Evolutionary conservation across 2,888 invertebrate genomes (phyloP).

Genomic region (Tinea pellionella): DNA sequence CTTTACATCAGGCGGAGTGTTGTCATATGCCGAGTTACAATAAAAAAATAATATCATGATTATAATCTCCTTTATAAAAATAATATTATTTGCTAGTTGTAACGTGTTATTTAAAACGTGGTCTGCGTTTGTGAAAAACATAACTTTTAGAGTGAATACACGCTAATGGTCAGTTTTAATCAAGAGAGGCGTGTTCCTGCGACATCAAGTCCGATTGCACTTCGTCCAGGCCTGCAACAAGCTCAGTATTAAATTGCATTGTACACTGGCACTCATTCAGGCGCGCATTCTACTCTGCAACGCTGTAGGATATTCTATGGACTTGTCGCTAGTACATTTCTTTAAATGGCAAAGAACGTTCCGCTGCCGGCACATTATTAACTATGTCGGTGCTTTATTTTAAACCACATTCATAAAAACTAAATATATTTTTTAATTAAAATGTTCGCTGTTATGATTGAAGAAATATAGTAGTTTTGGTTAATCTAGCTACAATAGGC

Average conservation of each 20-base stretch:
- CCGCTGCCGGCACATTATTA: not conserved
- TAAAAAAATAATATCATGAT: too few species aligned
- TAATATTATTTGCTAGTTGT: too few species aligned
- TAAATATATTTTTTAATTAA: not conserved
- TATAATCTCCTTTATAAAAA: too few species aligned
- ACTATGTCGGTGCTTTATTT: constrained; percentile 4
- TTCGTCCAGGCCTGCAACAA: not conserved
- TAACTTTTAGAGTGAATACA: not conserved
- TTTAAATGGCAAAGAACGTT: constrained; percentile 8
- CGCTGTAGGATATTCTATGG: constrained; percentile 4
- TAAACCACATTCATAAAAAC: not conserved
- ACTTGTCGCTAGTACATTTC: constrained; percentile 1
- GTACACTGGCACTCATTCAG: constrained; percentile 10
- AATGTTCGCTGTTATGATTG: too few species aligned
- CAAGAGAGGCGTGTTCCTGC: constrained; percentile 14
- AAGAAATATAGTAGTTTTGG: too few species aligned
- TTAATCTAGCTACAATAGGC: too few species aligned
- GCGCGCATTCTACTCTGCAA: not conserved
- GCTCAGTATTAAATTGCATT: constrained; percentile 12
- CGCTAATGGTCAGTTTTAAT: constrained; percentile 19
- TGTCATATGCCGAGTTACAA: too few species aligned
- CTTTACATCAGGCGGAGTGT: too few species aligned
- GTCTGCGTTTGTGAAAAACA: not conserved
- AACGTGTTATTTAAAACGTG: not conserved
- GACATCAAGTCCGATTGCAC: constrained; percentile 8